These are phyloP conservation scores for Lathamus discolor DNA, from an alignment of 2,113 vertebrate species.

Conservation along the genomic window DNA sequence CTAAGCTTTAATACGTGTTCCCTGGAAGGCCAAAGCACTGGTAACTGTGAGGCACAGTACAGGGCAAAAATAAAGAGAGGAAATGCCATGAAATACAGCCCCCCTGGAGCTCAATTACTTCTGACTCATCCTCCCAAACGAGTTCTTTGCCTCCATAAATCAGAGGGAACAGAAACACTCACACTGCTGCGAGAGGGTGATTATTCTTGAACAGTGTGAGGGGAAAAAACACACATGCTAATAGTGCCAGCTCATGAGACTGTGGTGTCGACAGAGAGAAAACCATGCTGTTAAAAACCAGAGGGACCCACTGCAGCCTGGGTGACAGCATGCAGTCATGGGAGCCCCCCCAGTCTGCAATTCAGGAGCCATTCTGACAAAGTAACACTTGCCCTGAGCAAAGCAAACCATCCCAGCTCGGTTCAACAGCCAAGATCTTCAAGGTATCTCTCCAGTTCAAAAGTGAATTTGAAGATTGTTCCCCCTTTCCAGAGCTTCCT, in stretches of 20 bases:
- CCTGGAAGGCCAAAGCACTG: background rate
- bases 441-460: background rate
- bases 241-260: background rate
- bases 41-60: background rate
- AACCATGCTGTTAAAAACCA: background rate
- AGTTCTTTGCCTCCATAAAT: conserved; percentile 55
- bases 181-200: background rate
- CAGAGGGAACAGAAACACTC: conserved; percentile 48
- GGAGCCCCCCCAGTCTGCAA: background rate
- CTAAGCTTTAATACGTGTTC: background rate
- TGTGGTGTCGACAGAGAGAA: background rate
- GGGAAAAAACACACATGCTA: conserved; percentile 20
- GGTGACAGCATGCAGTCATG: fast-evolving
- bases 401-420: background rate
- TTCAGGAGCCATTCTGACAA: background rate
- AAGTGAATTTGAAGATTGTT: background rate
- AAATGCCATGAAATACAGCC: conserved; percentile 11
- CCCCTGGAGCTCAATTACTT: conserved; percentile 53
- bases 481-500: background rate
- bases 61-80: conserved; percentile 1
- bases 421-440: background rate
- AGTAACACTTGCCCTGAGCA: background rate
- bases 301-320: background rate
- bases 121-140: conserved; percentile 55
- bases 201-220: conserved; percentile 20